Evolutionary conservation across 2,113 vertebrate species (phyloP).

Genomic region (Paradoxurus hermaphroditus): DNA sequence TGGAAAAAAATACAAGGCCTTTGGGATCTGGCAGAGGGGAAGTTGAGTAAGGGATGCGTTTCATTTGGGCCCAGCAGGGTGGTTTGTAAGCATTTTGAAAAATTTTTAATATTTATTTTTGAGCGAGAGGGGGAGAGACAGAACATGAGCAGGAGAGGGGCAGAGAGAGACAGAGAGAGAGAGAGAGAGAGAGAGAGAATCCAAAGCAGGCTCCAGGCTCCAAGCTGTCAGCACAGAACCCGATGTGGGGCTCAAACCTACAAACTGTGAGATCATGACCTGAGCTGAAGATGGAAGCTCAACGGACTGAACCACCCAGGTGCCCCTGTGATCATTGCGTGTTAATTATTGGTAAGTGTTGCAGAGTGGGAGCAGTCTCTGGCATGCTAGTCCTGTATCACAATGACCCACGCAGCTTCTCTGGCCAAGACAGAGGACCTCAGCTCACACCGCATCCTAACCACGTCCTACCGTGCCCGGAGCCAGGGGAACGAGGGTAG

Average conservation of each 20-base stretch:
- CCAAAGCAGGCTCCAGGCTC: too few species aligned
- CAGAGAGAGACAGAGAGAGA: too few species aligned
- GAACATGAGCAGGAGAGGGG: too few species aligned
- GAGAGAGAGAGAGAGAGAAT: too few species aligned
- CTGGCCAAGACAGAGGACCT: too few species aligned
- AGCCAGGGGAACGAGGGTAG: not conserved
- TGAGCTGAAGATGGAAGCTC: too few species aligned
- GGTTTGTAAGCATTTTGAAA: not conserved
- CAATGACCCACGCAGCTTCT: not conserved
- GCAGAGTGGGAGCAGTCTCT: not conserved
- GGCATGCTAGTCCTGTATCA: fast-evolving
- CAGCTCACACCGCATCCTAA: fast-evolving
- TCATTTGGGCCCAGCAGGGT: not conserved
- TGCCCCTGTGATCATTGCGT: not conserved
- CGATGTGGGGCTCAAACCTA: too few species aligned
- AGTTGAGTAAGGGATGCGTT: not conserved
- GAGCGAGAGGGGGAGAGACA: too few species aligned
- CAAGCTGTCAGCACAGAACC: too few species aligned
- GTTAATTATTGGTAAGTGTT: not conserved
- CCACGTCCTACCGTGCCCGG: not conserved
- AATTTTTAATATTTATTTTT: too few species aligned
- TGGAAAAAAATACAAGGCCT: not conserved
- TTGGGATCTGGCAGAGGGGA: not conserved
- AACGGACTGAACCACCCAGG: too few species aligned
- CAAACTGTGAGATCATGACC: too few species aligned